Base-by-base conservation (phyloP, 2,888 invertebrate genomes). In the Tetragnatha montana region DNA sequence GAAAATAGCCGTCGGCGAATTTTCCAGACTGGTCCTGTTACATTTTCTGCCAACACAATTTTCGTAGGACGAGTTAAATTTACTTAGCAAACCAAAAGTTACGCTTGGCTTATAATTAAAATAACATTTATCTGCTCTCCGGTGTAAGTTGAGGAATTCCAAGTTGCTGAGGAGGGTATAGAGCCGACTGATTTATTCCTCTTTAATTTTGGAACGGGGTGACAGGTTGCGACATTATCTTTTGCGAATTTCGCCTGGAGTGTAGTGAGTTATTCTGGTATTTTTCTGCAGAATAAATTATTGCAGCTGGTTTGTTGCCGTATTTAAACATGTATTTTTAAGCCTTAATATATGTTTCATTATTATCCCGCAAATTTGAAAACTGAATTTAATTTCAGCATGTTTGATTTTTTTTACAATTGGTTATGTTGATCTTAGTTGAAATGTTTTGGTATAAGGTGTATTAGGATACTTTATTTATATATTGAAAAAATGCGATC, bases 51-150 rank as follows among this genome's bases (percentile, higher is more conserved):
- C 70, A 49, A 81, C 69, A 49, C 68, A 68, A 81, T 81, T 47
- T 81, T 49, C 80, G 47, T 12, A 69, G 47, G 80, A 6, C 12
- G 19, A n/a, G 8, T 47, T 17, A 19, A 49, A 81, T 81, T 81
- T 81, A 81, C 80, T 49, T 70, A 81, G 80, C n/a, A 47, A 49
- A 70, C 70, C n/a, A 12, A 21, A 81, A 49, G 80, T 70, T 49
- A 81, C 47, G 6, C 7, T 35, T 21, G 49, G 21, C 49, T 35
- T 49, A 70, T 70, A 70, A 81, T 70, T 81, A 70, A 70, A 70
- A 70, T 70, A 81, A 70, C 49, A 70, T n/a, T 70, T 81, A 17
- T 60, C 50, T 51, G 19, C 10, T 12, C 60, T 35, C 60, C 17
- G 60, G 60, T 60, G 60, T 17, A 60, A 60, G 60, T 60, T 60